Percentiles rank a stretch among this genome's conserved stretches.
Evolutionary conservation across 2,113 vertebrate species (phyloP).

Genomic region (Phasianus colchicus): DNA sequence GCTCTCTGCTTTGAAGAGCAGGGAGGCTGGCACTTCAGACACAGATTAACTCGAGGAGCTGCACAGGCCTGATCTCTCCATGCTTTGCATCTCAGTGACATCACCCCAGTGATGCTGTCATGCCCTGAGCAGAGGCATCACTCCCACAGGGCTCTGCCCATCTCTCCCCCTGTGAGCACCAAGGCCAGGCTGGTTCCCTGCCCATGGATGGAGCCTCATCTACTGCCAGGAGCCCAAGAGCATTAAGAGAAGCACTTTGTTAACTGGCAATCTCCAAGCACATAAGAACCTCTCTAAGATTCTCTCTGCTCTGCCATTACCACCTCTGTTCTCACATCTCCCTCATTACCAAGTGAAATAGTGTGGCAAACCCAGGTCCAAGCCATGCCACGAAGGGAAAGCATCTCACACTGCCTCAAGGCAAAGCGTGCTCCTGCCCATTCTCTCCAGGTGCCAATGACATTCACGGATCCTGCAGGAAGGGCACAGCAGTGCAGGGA

Average conservation of each 20-base stretch:
- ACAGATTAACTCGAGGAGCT: neutral
- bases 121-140: no score
- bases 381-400: neutral
- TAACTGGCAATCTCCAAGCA: accelerated
- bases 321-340: neutral
- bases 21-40: neutral
- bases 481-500: neutral
- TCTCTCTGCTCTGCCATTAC: neutral
- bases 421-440: neutral
- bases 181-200: accelerated
- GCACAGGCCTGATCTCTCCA: accelerated
- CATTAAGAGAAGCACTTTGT: neutral
- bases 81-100: accelerated
- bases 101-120: neutral
- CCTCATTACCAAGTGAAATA: accelerated
- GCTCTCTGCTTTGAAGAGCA: neutral
- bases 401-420: neutral
- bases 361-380: neutral
- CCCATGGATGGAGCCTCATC: accelerated
- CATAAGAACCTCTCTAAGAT: neutral
- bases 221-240: neutral
- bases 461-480: neutral
- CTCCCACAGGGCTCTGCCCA: no score
- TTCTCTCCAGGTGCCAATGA: neutral
- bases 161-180: neutral